phyloP scores from a whole-genome alignment of 2,797 vertebrate genomes.

The Taenioides sp. region DNA sequence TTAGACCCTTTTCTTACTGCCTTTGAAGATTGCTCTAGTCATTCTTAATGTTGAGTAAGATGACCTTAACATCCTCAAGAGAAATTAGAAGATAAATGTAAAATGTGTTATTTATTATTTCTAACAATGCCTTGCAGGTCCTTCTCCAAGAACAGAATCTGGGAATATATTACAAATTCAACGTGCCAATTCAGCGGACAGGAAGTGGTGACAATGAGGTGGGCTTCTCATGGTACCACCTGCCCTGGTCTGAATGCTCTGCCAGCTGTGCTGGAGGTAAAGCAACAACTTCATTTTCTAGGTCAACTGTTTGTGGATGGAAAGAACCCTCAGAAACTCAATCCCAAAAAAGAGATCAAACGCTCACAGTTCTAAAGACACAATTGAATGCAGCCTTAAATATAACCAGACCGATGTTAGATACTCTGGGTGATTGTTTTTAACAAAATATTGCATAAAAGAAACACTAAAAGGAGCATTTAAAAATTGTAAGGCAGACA shows the following conservation, averaged over 20 bases:
- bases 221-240: slow-evolving; percentile 92
- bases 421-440: background rate
- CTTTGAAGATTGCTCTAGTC: no score
- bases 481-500: slow-evolving; percentile 21
- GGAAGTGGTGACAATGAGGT: slow-evolving; percentile 97
- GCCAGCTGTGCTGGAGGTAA: slow-evolving; percentile 95
- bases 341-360: background rate
- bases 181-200: slow-evolving; percentile 92
- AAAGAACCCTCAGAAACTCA: background rate
- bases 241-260: slow-evolving; percentile 96
- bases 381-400: background rate
- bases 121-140: slow-evolving; percentile 78
- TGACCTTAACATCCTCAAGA: no score
- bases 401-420: background rate
- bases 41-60: no score
- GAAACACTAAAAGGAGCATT: background rate
- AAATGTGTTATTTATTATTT: background rate
- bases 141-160: slow-evolving; percentile 97
- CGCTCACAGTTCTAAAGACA: background rate
- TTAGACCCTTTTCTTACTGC: no score
- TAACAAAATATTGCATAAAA: background rate
- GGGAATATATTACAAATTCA: slow-evolving; percentile 96
- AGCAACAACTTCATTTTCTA: slow-evolving; percentile 17
- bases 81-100: no score
- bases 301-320: background rate